Percentiles rank a stretch among this genome's conserved stretches.
These are phyloP conservation scores for Tribolium castaneum DNA, from an alignment of 1,140 invertebrate genomes.

Conservation along the genomic window DNA sequence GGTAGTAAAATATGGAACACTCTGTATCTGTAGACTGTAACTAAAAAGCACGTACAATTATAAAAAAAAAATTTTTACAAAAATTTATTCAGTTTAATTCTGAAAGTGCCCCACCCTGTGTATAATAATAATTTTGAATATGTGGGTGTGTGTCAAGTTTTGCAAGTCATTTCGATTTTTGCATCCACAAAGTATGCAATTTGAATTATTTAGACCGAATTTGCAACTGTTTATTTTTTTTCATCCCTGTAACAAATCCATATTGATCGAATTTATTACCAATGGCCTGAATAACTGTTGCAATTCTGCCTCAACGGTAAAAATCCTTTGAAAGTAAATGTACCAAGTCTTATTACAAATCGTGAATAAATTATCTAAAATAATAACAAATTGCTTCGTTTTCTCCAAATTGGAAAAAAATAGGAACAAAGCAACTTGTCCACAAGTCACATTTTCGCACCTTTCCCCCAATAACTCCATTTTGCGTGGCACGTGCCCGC, in stretches of 20 bases:
- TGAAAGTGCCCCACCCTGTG: no score
- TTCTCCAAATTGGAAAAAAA: not conserved
- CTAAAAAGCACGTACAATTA: no score
- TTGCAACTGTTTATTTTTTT: not conserved
- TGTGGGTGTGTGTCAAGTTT: not conserved
- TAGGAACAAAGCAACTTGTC: not conserved
- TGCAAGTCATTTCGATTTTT: not conserved
- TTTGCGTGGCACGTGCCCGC: no score
- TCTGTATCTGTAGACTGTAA: no score
- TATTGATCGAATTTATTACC: no score
- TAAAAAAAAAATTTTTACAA: no score
- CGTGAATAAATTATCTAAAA: not conserved
- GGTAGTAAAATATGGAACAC: no score
- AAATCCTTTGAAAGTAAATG: not conserved
- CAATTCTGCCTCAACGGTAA: not conserved
- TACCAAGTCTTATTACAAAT: not conserved
- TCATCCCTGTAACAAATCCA: not conserved
- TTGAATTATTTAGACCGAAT: not conserved
- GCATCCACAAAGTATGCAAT: not conserved
- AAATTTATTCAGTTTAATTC: no score
- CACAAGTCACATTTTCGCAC: not conserved
- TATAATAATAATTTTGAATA: no score
- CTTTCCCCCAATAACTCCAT: not conserved
- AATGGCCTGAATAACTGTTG: not conserved
- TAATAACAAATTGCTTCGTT: not conserved